Evolutionary conservation across 2,113 vertebrate genomes (phyloP), one percentile per base, ranked within the genome.

Genomic region (Poeciliopsis turrubarensis): DNA sequence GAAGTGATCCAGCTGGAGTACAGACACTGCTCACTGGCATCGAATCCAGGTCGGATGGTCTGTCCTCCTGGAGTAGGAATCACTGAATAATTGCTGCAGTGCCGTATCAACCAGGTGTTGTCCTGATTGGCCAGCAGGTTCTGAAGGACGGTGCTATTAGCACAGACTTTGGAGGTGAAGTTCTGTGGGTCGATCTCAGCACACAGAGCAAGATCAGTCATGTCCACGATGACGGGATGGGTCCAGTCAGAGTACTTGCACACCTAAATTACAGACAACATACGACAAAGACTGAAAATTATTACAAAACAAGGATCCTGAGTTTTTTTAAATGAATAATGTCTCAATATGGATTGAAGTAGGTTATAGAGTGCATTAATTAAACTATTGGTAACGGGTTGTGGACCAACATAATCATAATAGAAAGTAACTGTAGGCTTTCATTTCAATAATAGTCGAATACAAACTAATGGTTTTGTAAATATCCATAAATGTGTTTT

Each of bases 181-280:
- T 95, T 95, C 3, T 67, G 61, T 1, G 84, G 27, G 84, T 96
- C 95, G 0, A 70, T 81, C 74, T 93, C 91, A 30, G 93, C 88
- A 25, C 95, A 96, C 60, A 95, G 86, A 57, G 94, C 93, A 0
- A 95, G 72, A 5, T 93, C 92, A 0, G 94, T 93, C 93, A 94
- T 93, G 85, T 95, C 95, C 72, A 95, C 91, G 2, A 93, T 88
- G 65, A 88, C 84, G 19, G 91, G 87, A n/a, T 17, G 73, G 9
- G 41, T 78, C 95, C 95, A 95, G 6, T 94, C 92, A 0, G 86
- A 80, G 74, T 95, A 95, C 1, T 57, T 83, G 76, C 95, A 95
- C 70, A 92, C 77, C 86, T 92, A 75, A 67, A 76, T 32, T 0
- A 65, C 27, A 82, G n/a, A 70, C 4, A 75, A 69, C 11, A 77